Evolutionary conservation across 2,113 vertebrate species (phyloP).

Genomic region (Octodon degus): DNA sequence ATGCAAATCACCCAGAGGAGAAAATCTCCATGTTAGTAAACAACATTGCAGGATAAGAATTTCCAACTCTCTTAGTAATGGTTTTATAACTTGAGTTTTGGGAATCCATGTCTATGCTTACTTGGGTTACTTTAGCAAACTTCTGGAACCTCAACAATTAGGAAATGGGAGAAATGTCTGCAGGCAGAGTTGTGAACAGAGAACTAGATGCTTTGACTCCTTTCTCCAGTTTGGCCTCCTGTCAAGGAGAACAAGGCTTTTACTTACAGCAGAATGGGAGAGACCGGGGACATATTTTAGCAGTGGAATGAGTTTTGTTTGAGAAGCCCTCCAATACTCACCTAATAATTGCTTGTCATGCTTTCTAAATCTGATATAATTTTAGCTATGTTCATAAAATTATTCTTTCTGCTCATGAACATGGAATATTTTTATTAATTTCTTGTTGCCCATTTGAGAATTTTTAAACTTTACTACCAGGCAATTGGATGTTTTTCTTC

Average conservation of each 20-base stretch:
- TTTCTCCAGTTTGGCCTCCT: not conserved
- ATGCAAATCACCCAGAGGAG: not conserved
- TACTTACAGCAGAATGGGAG: too few relatives aligned
- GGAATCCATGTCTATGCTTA: not conserved
- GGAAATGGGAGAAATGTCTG: not conserved
- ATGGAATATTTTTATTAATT: constrained; percentile 35
- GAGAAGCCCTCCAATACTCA: not conserved
- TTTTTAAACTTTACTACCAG: not conserved
- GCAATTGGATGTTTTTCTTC: not conserved
- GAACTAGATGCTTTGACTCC: not conserved
- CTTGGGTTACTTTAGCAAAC: not conserved
- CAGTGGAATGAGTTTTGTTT: not conserved
- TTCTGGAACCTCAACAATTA: not conserved
- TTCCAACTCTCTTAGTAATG: not conserved
- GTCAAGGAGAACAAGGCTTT: rapidly evolving
- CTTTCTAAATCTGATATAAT: not conserved
- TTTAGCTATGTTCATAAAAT: constrained; percentile 15
- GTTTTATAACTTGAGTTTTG: not conserved
- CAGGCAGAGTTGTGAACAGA: not conserved
- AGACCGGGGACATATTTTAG: not conserved
- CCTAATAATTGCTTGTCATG: not conserved
- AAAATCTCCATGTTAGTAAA: constrained; percentile 35
- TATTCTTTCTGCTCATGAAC: not conserved
- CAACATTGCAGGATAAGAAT: not conserved
- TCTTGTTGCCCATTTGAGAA: not conserved